Evolutionary conservation across 2,888 invertebrate genomes (phyloP), one percentile per base, ranked within the genome.

Genomic region (Pollenia labialis): DNA sequence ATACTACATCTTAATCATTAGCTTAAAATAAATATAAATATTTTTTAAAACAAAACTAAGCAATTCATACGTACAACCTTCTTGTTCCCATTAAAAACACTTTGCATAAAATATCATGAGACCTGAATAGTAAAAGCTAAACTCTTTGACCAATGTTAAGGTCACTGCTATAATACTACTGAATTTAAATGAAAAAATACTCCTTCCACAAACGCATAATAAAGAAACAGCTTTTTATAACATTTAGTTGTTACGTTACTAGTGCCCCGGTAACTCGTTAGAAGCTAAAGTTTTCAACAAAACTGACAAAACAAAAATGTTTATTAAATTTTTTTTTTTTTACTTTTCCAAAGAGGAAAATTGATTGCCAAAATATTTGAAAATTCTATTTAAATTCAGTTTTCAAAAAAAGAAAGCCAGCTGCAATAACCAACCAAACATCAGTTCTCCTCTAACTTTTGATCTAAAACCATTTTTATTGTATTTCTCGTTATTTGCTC

Each of bases 301-400:
- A 76, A 64, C 48, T 56, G 54, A 58, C 71, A 68, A 72, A 44
- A 62, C 76, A 72, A 68, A 82, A 74, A 69, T 79, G 62, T 71
- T 83, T 69, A 79, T 75, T 83, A 80, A 69, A 86, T 32, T 32
- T 42, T 7, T 46, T 14, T 18, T 6, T 32, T 32, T 32, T 32
- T 32, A 6, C 6, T 54, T 60, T 74, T 46, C 42, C 56, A 75
- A 72, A 76, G 54, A 76, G n/a, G 3, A 68, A 54, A 69, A 81
- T 81, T 81, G 74, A 84, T 87, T 77, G 56, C 72, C 62, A 84
- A 87, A 87, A 74, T 64, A 84, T 84, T 81, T 84, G 52, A n/a
- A 87, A 81, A 81, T 81, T 74, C 77, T 46, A 84, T 84, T 84
- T 58, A 64, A 74, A 80, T 77, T 54, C 80, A 72, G 81, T 66